Percentiles rank a stretch among this genome's conserved stretches.
Evolutionary conservation across 2,888 invertebrate species (phyloP).

Genomic region (Nudaria mundana): DNA sequence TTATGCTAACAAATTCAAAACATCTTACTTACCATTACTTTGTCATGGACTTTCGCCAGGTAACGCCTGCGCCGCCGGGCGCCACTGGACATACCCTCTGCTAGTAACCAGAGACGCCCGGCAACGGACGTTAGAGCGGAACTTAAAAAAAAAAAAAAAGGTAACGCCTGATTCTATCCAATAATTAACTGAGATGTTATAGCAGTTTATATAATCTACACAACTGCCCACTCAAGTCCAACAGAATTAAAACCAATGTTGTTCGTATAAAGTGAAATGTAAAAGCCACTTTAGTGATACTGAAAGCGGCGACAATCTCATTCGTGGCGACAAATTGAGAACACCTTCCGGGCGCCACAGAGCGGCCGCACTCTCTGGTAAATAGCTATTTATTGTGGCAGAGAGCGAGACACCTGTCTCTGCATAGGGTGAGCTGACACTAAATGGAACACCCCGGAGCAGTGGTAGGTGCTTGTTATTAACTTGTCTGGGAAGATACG

Average conservation of each 20-base stretch:
- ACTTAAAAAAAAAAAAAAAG: no score
- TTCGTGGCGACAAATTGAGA: conserved; percentile 75
- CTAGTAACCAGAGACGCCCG: no score
- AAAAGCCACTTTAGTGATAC: conserved; percentile 74
- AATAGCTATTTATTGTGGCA: conserved; percentile 74
- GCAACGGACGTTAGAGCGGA: no score
- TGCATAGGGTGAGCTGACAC: conserved; percentile 36
- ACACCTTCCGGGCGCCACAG: conserved; percentile 65
- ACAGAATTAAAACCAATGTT: conserved; percentile 38
- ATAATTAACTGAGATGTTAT: no score
- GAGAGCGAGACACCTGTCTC: conserved; percentile 65
- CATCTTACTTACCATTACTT: no score
- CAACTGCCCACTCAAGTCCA: conserved; percentile 8
- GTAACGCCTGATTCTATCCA: no score
- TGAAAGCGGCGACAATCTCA: conserved; percentile 75
- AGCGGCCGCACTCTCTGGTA: conserved; percentile 57
- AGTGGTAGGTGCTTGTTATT: conserved; percentile 13
- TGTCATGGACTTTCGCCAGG: no score
- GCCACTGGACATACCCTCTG: no score
- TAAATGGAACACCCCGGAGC: conserved; percentile 25
- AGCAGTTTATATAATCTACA: neutral
- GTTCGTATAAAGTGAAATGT: conserved; percentile 63
- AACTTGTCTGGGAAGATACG: conserved; percentile 4
- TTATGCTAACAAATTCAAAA: no score
- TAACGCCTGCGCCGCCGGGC: no score